Base-by-base conservation (phyloP, 2,888 invertebrate genomes). In the Drosophila mulleri region DNA sequence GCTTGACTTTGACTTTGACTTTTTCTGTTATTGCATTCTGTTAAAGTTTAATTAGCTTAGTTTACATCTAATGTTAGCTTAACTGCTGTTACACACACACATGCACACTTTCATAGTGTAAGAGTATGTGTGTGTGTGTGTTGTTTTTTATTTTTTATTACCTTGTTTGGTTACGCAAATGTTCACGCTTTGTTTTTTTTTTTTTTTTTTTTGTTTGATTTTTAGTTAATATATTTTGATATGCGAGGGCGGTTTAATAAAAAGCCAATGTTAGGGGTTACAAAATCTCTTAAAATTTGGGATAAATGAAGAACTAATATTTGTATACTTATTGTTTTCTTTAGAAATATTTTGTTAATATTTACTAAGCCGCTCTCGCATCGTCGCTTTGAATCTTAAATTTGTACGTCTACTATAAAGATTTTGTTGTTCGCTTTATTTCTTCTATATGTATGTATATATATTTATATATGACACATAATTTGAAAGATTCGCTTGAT, bases 151-250 rank as follows among this genome's bases (percentile, higher is more conserved):
- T 72, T 75, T 69, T 72, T 70, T 61, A 68, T 76, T 88, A 73
- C 88, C 85, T 85, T 85, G 88, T 89, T 82, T 87, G 78, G 62
- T 70, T 84, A 82, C 82, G 89, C 88, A 89, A 89, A 89, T 84
- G 53, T 89, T 85, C 88, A 89, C 83, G 83, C 89, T 75, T 68
- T 67, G 64, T 67, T 76, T 79, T 35, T 62, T 61, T 0, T 62
- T 48, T 56, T 32, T 59, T 53, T 66, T 48, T 61, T 14, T 45
- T 45, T 23, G 7, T 78, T 74, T 78, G 64, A 71, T 65, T 77
- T 65, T 80, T 18, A 61, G 54, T 79, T 60, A 47, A 71, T 75
- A 62, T 75, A 71, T 52, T 70, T 45, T 23, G 11, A 60, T 29
- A 57, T 47, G 50, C 64, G 66, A 70, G 64, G 29, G 52, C 63